Base-by-base conservation (phyloP, 2,113 vertebrate genomes). In the Eulemur rufifrons region DNA sequence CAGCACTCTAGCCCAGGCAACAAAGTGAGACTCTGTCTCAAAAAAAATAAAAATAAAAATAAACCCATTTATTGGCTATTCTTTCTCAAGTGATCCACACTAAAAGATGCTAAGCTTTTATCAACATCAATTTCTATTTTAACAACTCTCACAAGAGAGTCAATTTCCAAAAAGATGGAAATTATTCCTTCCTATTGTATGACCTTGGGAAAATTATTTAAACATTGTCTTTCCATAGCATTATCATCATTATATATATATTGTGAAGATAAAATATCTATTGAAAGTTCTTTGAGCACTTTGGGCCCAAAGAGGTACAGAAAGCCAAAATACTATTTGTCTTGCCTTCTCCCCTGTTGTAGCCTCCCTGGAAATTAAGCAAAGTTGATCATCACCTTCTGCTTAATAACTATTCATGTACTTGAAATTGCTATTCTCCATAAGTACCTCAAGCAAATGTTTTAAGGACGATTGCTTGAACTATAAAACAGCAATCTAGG, bases 401-500 rank as follows among this genome's bases (percentile, higher is more conserved):
- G 37, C 68, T 86, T 94, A 88, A 88, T 34, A 96, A 78, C 4
- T 12, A 39, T 85, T 91, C 73, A 73, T 25, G 37, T 37, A 50
- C 54, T 74, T 95, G 61, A 85, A 94, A 84, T 20, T 88, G 27
- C 74, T 87, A 32, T 80, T 93, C 52, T 91, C 59, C 78, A 64
- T 17, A 94, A 82, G 50, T 34, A 81, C 6, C 47, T 90, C 81
- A 95, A 89, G 50, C 34, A 82, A 71, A 9, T 91, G 86, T 82
- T 96, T 21, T 42, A 95, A 90, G 18, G 52, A 95, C 66, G 78
- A 97, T 52, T 68, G 95, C 95, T 77, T 91, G 76, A 97, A 61
- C 87, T 95, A 95, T 92, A 95, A 84, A 95, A 76, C 76, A 93
- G 64, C 97, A 98, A 42, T 95, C 93, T 90, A 98, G 95, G 92